Evolutionary conservation across 2,888 invertebrate species (phyloP).

Genomic region (Zonitis immaculata): DNA sequence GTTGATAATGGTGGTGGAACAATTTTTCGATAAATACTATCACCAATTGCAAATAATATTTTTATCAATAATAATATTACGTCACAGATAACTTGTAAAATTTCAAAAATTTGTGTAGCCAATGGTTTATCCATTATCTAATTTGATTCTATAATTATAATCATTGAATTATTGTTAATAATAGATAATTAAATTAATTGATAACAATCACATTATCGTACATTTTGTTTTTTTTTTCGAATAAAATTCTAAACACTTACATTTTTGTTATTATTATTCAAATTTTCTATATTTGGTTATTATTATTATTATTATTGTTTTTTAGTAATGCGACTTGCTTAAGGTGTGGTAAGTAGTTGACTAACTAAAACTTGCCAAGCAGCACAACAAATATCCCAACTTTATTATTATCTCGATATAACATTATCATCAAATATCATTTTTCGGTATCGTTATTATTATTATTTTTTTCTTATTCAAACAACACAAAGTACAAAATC

Average conservation of each 20-base stretch:
- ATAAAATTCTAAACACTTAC: too few relatives aligned
- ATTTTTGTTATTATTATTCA: neutral
- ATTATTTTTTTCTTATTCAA: too few relatives aligned
- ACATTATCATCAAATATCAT: too few relatives aligned
- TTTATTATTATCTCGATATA: too few relatives aligned
- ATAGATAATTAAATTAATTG: too few relatives aligned
- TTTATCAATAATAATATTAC: constrained; percentile 14
- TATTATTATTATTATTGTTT: neutral
- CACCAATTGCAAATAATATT: constrained; percentile 20
- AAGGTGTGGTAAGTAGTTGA: neutral
- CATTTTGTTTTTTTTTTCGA: too few relatives aligned
- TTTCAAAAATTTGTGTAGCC: constrained; percentile 15
- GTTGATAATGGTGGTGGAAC: constrained; percentile 26
- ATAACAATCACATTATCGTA: too few relatives aligned
- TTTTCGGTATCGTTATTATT: too few relatives aligned
- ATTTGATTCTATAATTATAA: neutral
- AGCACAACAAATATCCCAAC: neutral
- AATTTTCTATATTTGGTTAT: neutral
- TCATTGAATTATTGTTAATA: neutral
- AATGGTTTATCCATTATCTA: constrained; percentile 1
- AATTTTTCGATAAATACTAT: constrained; percentile 18
- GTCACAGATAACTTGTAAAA: constrained; percentile 18
- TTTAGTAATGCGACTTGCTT: neutral
- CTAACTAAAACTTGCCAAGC: neutral
- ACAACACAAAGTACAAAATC: too few relatives aligned